Conservation (phyloP, 2,113 vertebrate genomes). For the Neoarius graeffei region DNA sequence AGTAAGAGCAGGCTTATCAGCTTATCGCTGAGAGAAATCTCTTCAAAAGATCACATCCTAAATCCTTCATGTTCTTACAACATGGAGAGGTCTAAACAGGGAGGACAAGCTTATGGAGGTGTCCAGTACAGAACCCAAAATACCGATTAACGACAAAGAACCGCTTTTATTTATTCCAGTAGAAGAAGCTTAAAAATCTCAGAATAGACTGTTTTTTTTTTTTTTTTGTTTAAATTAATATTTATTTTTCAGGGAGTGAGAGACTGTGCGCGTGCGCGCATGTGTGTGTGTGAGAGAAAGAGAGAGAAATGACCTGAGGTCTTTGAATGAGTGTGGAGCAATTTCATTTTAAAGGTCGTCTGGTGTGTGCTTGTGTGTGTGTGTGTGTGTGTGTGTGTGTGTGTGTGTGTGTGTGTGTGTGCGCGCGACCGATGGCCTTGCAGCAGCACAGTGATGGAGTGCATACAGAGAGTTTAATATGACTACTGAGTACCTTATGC, state of each 20-base stretch:
- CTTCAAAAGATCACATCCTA: slow-evolving; percentile 6
- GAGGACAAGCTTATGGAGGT: neutral
- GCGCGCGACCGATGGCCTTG: slow-evolving; percentile 17
- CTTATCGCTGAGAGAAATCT: slow-evolving; percentile 17
- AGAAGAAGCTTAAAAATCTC: neutral
- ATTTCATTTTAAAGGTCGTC: slow-evolving; percentile 39
- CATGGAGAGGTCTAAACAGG: neutral
- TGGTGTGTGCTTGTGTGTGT: neutral
- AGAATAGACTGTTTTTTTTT: neutral
- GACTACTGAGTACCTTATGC: slow-evolving; percentile 14
- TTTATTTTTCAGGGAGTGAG: too few species aligned
- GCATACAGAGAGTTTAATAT: slow-evolving; percentile 24
- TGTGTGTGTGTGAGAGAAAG: neutral
- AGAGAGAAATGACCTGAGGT: neutral
- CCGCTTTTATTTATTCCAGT: neutral
- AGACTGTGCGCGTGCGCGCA: too few species aligned
- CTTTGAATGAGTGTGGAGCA: slow-evolving; percentile 1
- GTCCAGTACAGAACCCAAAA: neutral
- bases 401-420: neutral
- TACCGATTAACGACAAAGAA: neutral
- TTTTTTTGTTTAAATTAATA: neutral
- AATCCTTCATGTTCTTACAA: slow-evolving; percentile 2
- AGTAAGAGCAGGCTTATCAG: neutral
- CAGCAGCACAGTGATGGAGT: slow-evolving; percentile 12
- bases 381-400: neutral